These are phyloP conservation scores for Callocephalon fimbriatum DNA, from an alignment of 2,113 vertebrate genomes.

Conservation along the genomic window DNA sequence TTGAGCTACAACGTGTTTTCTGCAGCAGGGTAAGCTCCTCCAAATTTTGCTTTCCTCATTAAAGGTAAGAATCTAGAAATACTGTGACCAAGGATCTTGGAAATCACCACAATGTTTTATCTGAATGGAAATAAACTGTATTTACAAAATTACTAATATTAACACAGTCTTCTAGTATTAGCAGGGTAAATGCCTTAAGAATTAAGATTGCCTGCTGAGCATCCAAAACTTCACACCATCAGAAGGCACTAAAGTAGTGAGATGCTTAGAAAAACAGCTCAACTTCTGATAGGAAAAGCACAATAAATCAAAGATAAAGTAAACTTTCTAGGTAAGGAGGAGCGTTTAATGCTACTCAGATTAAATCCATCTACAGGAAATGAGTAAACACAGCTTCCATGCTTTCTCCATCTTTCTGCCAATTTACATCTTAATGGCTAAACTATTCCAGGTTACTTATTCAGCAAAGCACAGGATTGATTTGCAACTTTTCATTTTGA, in stretches of 20 bases:
- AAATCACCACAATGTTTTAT: not conserved
- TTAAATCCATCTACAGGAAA: not conserved
- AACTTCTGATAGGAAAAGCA: not conserved
- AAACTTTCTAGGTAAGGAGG: constrained; percentile 18
- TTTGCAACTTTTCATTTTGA: constrained; percentile 12
- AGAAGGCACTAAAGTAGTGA: not conserved
- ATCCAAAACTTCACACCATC: not conserved
- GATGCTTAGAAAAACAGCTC: not conserved
- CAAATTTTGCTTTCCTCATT: not conserved
- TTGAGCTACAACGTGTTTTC: not conserved
- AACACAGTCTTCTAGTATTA: not conserved
- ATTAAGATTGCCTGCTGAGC: not conserved
- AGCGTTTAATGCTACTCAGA: not conserved
- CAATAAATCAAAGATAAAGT: constrained; percentile 33
- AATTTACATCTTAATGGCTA: constrained; percentile 60
- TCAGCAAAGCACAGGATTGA: constrained; percentile 28
- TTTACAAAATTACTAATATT: not conserved
- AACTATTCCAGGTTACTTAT: constrained; percentile 48
- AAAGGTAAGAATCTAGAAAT: not conserved
- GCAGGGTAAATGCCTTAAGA: not conserved
- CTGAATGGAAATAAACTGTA: not conserved
- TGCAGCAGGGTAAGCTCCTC: not conserved
- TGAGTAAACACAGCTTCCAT: constrained; percentile 6
- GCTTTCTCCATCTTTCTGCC: constrained; percentile 7
- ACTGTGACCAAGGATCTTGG: not conserved